Evolutionary conservation across 2,888 invertebrate genomes (phyloP), one percentile per base, ranked within the genome.

Genomic region (Mantis religiosa): DNA sequence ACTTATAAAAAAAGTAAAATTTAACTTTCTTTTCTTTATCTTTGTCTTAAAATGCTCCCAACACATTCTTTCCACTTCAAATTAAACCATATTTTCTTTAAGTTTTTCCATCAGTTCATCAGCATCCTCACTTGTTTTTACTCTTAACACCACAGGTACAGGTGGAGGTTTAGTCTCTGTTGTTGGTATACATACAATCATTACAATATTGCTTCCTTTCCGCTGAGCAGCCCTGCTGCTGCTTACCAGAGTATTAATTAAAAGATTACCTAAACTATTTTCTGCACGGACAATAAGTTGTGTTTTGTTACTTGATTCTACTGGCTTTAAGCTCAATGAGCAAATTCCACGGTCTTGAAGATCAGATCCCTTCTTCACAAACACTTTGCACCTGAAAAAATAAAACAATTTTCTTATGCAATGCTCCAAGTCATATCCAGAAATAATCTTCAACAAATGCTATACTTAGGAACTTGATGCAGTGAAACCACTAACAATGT

Each of bases 281-380:
- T 98, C 98, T 8, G 98, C 98, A 86, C 99, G 95, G 15, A 99
- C 96, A 90, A 99, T 94, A 87, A 99, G 93, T 93, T 99, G 98
- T 90, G 96, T 95, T 93, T 98, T 98, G 3, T 95, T 95, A 91
- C 94, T 95, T 82, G 95, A 95, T 90, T 96, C 95, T 71, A 97
- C 94, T 83, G 96, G 96, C 92, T 99, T 99, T n/a, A 99, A 93
- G 92, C 97, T 98, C 27, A 99, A 93, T 90, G 96, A 97, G 20
- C 99, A 99, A n/a, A 99, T 95, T 88, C 99, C 99, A 92, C 96
- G 96, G 90, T 98, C 98, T 84, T 95, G 95, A 93, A 96, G 99
- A 90, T 94, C 95, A 0, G 95, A 95, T 91, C 83, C 89, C 92
- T 97, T 97, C 92, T 98, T 98, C 25, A 97, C 96, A 93, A 97